These are phyloP conservation scores for Marasmarcha lunaedactyla DNA, from an alignment of 2,888 invertebrate genomes.

Conservation along the genomic window DNA sequence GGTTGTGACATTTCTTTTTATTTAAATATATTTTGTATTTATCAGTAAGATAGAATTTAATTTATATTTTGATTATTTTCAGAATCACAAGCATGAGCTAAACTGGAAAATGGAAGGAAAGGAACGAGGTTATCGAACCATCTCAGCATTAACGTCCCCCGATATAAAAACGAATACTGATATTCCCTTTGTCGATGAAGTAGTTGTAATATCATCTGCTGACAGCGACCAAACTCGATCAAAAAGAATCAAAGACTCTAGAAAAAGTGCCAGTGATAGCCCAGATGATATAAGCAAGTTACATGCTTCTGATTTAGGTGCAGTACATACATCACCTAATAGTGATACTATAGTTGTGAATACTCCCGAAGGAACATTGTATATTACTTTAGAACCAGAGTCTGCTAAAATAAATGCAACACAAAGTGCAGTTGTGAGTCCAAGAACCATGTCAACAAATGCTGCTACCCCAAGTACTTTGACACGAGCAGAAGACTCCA, in stretches of 20 bases:
- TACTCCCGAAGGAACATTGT: conserved; percentile 58
- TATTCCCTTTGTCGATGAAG: conserved; percentile 26
- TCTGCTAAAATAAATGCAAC: conserved; percentile 26
- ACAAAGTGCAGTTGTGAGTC: conserved; percentile 25
- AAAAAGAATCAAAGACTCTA: conserved; percentile 27
- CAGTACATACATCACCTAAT: conserved; percentile 41
- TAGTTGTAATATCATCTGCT: conserved; percentile 22
- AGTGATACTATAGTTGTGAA: conserved; percentile 58
- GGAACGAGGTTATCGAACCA: conserved; percentile 8
- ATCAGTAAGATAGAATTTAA: no score
- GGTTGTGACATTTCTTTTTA: no score
- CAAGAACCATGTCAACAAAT: conserved; percentile 28
- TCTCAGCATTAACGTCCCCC: conserved; percentile 49
- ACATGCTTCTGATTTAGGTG: conserved; percentile 45
- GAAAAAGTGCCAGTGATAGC: conserved; percentile 19
- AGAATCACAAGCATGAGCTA: background rate
- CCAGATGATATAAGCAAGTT: conserved; percentile 20
- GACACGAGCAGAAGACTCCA: conserved; percentile 36
- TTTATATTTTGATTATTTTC: background rate
- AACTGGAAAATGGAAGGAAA: conserved; percentile 1
- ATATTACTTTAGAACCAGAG: conserved; percentile 55
- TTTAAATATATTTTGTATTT: no score
- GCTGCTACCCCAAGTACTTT: conserved; percentile 30
- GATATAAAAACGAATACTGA: conserved; percentile 28
- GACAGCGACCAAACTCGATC: conserved; percentile 28